Evolutionary conservation across 2,888 invertebrate species (phyloP), one percentile per base, ranked within the genome.

Genomic region (Mongoloraphidia duomilia): DNA sequence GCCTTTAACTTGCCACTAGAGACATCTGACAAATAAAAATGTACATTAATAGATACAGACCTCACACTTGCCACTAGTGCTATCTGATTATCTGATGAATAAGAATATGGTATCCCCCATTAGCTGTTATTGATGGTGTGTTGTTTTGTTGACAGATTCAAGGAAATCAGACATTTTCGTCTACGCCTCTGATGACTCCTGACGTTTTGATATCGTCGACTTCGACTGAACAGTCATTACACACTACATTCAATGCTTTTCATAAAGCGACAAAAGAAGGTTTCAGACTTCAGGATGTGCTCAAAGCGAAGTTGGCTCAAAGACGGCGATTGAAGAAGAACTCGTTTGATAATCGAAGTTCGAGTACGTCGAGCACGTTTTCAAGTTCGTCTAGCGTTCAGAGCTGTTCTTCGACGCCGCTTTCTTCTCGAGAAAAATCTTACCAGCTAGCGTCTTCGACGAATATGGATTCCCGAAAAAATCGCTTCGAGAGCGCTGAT

Each of bases 201-300:
- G 76, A 75, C 49, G 69, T 79, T 11, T 68, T 80, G 6, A 67
- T 66, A 52, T 64, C 68, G 8, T 62, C 66, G 49, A 63, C 67
- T 34, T 64, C 72, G 0, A 71, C 76, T n/a, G 74, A 74, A 56
- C 65, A 68, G 40, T 73, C 73, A 44, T 66, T 82, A 52, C 75
- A 75, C 56, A 76, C 74, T 38, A 81, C 83, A 1, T 75, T 82
- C 61, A 73, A 74, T 59, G 82, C 83, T 40, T 83, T 82, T 66
- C 76, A 79, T 56, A 72, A 74, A 59, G 84, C 83, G 1, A 77
- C 79, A 46, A 67, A 76, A 13, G 80, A 82, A 60, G 84, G 84
- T n/a, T 84, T 86, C 63, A 70, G 82, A 41, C 67, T 86, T 49
- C 74, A 82, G 63, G 84, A 84, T 57, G 85, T 85, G 1, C 72